Percentiles rank a stretch among this genome's conserved stretches.
phyloP scores from a whole-genome alignment of 2,113 vertebrate genomes.

The Hystrix cristata region DNA sequence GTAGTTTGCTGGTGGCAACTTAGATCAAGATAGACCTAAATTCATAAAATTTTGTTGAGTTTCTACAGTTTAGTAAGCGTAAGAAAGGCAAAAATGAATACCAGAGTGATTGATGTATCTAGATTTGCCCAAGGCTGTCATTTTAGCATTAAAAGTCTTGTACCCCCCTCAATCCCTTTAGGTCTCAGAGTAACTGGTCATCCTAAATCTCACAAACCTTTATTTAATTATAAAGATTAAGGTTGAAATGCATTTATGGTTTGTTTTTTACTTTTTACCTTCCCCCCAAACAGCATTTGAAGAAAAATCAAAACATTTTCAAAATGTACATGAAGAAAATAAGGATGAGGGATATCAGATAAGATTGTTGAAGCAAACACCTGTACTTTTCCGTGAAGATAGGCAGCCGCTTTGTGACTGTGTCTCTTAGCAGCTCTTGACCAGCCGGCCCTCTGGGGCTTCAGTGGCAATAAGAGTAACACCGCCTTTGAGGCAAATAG shows the following conservation, averaged over 20 bases:
- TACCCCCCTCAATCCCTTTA: rapidly evolving
- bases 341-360: background rate
- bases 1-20: background rate
- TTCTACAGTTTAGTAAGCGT: background rate
- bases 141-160: background rate
- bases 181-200: background rate
- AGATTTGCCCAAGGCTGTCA: background rate
- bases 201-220: background rate
- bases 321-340: background rate
- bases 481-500: background rate
- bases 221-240: background rate
- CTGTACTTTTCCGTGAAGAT: background rate
- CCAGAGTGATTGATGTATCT: background rate
- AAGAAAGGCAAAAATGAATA: background rate
- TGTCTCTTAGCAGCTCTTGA: background rate
- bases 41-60: background rate
- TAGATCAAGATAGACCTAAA: background rate
- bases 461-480: background rate
- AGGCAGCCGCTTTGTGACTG: background rate
- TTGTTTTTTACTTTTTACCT: background rate
- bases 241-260: background rate
- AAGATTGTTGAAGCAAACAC: background rate
- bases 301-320: background rate
- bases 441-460: background rate
- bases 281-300: background rate